Evolutionary conservation across 2,113 vertebrate genomes (phyloP).

Genomic region (Phrynosoma platyrhinos): DNA sequence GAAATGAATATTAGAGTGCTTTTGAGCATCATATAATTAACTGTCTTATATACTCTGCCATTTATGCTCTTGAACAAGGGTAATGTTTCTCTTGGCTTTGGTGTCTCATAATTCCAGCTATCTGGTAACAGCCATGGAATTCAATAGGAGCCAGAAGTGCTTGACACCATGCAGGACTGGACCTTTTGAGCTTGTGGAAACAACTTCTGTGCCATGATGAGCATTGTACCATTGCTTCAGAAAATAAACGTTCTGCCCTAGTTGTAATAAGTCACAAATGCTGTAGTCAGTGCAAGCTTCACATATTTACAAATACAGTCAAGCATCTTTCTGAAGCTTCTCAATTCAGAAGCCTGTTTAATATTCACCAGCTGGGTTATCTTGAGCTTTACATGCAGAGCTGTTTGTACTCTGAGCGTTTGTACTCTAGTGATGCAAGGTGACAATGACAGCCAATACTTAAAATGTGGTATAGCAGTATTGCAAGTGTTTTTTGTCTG

Average conservation of each 20-base stretch:
- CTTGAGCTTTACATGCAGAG: background rate
- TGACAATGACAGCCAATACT: constrained; percentile 9
- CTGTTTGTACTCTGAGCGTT: background rate
- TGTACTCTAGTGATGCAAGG: background rate
- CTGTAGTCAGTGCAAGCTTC: background rate
- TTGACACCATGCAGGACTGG: constrained; percentile 1
- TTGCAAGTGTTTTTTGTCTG: background rate
- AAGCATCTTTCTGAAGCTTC: background rate
- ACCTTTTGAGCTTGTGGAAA: background rate
- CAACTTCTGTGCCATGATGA: background rate
- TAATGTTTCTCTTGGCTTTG: background rate
- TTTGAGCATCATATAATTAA: background rate
- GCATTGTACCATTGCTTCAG: constrained; percentile 21
- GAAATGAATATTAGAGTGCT: background rate
- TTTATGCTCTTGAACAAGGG: background rate
- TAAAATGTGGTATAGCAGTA: background rate
- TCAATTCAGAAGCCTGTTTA: background rate
- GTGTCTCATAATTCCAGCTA: background rate
- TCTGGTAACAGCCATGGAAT: background rate
- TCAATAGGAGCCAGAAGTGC: background rate
- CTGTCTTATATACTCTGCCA: background rate
- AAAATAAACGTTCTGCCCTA: background rate
- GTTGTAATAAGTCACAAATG: background rate
- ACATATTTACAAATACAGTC: background rate
- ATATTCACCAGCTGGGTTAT: background rate